Conservation (phyloP, 2,113 vertebrate species). For the Pampusana beccarii region DNA sequence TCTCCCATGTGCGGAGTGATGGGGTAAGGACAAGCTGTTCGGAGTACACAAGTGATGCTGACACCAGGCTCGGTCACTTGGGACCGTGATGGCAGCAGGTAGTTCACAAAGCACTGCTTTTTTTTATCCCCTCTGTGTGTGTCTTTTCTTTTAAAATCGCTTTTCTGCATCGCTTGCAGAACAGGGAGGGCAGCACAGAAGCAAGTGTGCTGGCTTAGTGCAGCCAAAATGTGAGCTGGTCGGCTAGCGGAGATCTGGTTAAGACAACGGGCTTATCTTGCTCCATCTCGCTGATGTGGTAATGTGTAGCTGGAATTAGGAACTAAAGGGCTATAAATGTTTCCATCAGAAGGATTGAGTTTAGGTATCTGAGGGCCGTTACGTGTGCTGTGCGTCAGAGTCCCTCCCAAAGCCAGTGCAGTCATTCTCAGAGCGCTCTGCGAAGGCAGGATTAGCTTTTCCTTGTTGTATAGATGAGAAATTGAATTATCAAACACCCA, state of each 20-base stretch:
- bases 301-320: not conserved
- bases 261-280: not conserved
- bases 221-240: not conserved
- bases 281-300: not conserved
- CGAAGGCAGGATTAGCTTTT: not conserved
- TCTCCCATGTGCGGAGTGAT: slow-evolving; percentile 65
- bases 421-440: not conserved
- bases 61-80: not conserved
- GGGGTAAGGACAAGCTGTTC: slow-evolving; percentile 34
- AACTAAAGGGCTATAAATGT: not conserved
- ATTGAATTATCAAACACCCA: not conserved
- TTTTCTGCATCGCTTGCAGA: not conserved
- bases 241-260: not conserved
- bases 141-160: not conserved
- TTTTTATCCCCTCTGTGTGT: not conserved
- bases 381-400: not conserved
- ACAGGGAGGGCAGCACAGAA: not conserved
- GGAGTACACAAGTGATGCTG: not conserved
- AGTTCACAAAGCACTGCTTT: not conserved
- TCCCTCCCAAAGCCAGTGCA: not conserved
- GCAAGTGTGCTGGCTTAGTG: not conserved
- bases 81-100: not conserved
- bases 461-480: not conserved
- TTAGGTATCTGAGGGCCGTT: not conserved
- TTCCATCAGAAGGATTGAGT: not conserved